phyloP scores from a whole-genome alignment of 2,113 vertebrate genomes.

The Peromyscus polionotus region DNA sequence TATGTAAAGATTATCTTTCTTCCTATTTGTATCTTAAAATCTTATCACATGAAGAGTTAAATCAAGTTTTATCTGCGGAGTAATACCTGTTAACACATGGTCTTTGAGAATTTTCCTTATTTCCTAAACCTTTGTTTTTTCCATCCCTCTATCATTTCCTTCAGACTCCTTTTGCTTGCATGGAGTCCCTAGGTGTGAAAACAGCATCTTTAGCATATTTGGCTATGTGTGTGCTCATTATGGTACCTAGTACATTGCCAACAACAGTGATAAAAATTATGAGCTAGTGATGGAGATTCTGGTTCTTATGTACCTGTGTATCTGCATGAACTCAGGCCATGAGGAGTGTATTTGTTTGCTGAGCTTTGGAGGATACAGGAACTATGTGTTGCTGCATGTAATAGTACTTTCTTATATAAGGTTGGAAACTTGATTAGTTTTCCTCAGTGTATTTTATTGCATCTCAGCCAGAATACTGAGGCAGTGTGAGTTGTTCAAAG shows the following conservation, averaged over 20 bases:
- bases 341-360: conserved; percentile 63
- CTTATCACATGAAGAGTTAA: not conserved
- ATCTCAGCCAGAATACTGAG: conserved; percentile 35
- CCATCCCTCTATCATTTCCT: not conserved
- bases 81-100: not conserved
- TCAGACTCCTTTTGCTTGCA: not conserved
- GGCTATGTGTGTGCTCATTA: conserved; percentile 14
- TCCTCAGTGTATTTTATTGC: not conserved
- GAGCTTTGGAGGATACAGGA: conserved; percentile 37
- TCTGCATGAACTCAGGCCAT: conserved; percentile 38
- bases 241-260: not conserved
- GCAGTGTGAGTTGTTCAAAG: not conserved
- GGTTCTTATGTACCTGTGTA: conserved; percentile 57
- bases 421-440: conserved; percentile 65
- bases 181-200: conserved; percentile 30
- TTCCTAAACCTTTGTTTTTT: conserved; percentile 26
- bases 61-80: not conserved
- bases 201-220: not conserved
- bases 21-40: not conserved
- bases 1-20: not conserved
- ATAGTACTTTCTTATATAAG: conserved; percentile 70
- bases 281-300: conserved; percentile 54
- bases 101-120: conserved; percentile 45
- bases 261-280: conserved; percentile 48
- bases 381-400: conserved; percentile 7